A percentile compares a stretch with the other conserved stretches of the same genome.
phyloP scores from a whole-genome alignment of 2,888 invertebrate genomes.

The Aspidiotus rigidus region DNA sequence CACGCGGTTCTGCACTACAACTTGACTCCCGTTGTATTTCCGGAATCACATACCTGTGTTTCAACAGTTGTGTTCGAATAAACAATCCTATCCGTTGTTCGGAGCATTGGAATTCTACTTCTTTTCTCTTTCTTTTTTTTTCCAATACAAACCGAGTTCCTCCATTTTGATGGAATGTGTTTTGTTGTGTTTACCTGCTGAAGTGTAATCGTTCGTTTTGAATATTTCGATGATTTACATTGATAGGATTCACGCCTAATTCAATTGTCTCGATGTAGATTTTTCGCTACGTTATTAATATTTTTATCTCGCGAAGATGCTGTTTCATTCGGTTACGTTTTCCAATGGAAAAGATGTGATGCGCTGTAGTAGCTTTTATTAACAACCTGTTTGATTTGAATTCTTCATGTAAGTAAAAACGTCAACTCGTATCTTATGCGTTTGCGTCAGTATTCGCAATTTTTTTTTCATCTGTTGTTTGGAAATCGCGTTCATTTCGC shows the following conservation, averaged over 20 bases:
- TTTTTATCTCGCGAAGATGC: background rate
- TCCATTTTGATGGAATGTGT: background rate
- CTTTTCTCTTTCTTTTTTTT: background rate
- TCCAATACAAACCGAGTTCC: background rate
- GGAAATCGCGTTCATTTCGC: no score
- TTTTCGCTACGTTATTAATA: background rate
- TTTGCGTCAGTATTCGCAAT: no score
- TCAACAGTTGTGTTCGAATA: no score
- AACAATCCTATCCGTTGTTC: no score
- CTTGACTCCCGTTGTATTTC: no score
- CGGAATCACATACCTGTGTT: no score
- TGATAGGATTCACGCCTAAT: background rate
- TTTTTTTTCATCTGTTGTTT: no score
- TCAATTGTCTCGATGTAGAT: background rate
- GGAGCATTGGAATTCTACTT: no score
- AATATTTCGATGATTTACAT: background rate
- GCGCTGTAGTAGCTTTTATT: background rate
- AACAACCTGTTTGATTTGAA: constrained; percentile 13
- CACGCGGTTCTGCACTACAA: no score
- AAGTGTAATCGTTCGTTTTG: background rate
- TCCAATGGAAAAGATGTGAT: constrained; percentile 6
- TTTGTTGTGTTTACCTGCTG: constrained; percentile 4
- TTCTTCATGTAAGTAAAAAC: background rate
- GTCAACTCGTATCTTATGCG: no score
- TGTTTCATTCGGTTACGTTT: background rate